These are phyloP conservation scores for Bathybates hornii DNA, from an alignment of 2,113 vertebrate species.

Conservation along the genomic window DNA sequence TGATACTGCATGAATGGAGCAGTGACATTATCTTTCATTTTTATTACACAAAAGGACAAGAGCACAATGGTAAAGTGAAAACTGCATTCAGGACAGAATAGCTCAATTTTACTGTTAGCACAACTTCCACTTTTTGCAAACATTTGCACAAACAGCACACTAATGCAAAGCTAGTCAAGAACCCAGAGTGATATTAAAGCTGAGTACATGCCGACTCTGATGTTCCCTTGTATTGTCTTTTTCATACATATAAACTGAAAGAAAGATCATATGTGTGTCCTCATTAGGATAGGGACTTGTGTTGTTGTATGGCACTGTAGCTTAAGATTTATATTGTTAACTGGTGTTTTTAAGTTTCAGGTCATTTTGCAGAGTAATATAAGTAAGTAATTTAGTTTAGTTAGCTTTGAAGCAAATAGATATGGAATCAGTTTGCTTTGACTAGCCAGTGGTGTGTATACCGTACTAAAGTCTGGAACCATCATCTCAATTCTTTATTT, in stretches of 20 bases:
- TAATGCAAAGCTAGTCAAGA: background rate
- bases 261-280: background rate
- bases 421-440: background rate
- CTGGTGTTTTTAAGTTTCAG: background rate
- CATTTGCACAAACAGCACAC: background rate
- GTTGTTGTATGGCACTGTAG: background rate
- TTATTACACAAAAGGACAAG: background rate
- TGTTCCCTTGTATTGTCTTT: background rate
- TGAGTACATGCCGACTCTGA: background rate
- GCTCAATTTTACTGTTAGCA: background rate
- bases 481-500: background rate
- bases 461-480: background rate
- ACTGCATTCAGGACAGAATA: background rate
- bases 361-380: background rate
- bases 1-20: background rate
- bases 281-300: background rate
- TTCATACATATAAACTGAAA: background rate
- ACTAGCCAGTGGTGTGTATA: background rate
- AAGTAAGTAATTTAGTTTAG: background rate
- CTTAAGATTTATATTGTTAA: background rate
- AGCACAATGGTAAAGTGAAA: background rate
- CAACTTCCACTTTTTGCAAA: background rate
- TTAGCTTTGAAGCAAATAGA: background rate
- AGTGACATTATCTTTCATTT: background rate
- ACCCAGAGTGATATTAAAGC: background rate